Conservation (phyloP, 2,888 invertebrate species). For the Norana najaformis region DNA sequence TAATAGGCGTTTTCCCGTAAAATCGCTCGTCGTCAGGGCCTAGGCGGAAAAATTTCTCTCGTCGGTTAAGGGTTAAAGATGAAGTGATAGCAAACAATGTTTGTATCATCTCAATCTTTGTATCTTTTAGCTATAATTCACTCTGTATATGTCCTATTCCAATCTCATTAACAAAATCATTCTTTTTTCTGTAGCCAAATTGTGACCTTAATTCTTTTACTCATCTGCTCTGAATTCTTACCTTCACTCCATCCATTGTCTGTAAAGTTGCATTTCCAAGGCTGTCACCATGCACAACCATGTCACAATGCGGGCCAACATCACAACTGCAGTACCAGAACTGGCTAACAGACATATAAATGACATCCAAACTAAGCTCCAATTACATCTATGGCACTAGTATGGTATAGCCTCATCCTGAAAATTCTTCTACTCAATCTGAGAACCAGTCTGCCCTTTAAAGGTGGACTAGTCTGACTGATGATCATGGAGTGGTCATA, state of each 20-base stretch:
- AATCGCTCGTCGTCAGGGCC: no score
- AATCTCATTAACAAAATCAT: no score
- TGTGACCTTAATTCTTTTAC: not conserved
- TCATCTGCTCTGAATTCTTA: conserved; percentile 36
- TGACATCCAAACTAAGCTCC: not conserved
- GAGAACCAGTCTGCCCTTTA: no score
- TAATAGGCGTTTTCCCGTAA: no score
- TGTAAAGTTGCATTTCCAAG: conserved; percentile 49
- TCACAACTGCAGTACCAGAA: conserved; percentile 56
- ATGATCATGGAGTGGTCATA: no score
- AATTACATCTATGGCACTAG: not conserved
- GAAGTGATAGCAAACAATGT: no score
- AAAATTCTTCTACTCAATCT: not conserved
- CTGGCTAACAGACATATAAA: conserved; percentile 31
- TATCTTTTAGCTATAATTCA: no score
- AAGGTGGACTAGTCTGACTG: no score
- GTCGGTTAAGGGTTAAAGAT: no score
- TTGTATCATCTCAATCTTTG: no score
- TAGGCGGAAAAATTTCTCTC: no score
- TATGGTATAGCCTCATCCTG: not conserved
- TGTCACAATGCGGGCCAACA: conserved; percentile 45
- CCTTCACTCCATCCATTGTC: conserved; percentile 51
- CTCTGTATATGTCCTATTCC: no score
- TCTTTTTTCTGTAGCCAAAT: not conserved
- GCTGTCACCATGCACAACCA: conserved; percentile 53